phyloP scores from a whole-genome alignment of 2,797 vertebrate genomes.

The Poecilia wingei region DNA sequence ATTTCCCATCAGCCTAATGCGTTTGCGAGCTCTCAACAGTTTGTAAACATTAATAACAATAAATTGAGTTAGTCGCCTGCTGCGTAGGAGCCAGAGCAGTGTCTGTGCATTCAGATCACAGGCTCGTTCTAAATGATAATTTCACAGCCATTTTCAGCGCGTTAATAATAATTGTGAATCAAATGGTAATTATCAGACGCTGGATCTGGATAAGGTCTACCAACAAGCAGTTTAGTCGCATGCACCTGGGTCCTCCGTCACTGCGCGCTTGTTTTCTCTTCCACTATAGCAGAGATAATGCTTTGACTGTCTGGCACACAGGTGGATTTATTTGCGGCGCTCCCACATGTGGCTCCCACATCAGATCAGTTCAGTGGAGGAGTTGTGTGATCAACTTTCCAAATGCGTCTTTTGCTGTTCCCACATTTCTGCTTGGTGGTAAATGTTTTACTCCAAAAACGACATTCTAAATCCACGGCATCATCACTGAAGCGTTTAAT shows the following conservation, averaged over 20 bases:
- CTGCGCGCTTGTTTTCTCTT: constrained; percentile 50
- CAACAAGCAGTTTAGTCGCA: constrained; percentile 57
- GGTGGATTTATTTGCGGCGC: constrained; percentile 31
- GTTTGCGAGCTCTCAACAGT: constrained; percentile 76
- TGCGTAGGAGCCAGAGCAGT: constrained; percentile 62
- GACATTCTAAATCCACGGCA: not conserved
- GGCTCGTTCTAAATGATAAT: constrained; percentile 77
- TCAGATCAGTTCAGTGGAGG: constrained; percentile 20
- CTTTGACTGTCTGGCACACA: constrained; percentile 40
- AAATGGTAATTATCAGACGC: constrained; percentile 73
- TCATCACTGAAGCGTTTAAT: not conserved
- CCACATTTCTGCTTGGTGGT: constrained; percentile 22
- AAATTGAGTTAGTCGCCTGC: constrained; percentile 80
- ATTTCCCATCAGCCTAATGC: constrained; percentile 80
- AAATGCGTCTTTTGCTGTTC: constrained; percentile 30
- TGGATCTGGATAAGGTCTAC: constrained; percentile 70
- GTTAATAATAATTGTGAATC: constrained; percentile 79
- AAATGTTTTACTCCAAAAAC: constrained; percentile 6
- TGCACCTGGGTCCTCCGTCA: constrained; percentile 66
- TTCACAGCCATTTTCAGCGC: constrained; percentile 75
- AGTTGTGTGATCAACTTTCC: constrained; percentile 16
- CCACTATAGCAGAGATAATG: constrained; percentile 46
- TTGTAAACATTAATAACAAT: constrained; percentile 84
- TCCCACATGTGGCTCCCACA: constrained; percentile 20
- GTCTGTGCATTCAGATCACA: constrained; percentile 68